Percentiles rank a stretch among this genome's conserved stretches.
Conservation (phyloP, 2,797 vertebrate species). For the Halcyon leucocephala region DNA sequence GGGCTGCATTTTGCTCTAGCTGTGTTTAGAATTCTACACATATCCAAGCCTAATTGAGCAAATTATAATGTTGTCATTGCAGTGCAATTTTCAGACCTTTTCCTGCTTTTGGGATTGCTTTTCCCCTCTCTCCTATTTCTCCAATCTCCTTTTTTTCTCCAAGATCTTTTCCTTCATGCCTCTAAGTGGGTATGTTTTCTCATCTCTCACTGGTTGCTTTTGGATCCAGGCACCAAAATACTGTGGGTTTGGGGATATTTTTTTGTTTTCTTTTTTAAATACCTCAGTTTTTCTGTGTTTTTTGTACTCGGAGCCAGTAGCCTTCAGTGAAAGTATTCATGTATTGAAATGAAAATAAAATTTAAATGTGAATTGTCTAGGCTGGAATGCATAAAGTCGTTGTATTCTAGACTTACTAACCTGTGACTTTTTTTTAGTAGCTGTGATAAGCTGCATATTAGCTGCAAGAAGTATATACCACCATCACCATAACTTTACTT, state of each 20-base stretch:
- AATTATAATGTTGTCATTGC: neutral
- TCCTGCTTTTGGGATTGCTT: neutral
- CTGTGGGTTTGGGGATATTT: neutral
- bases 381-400: neutral
- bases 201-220: neutral
- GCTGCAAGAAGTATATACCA: neutral
- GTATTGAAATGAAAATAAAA: slow-evolving; percentile 50
- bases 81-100: neutral
- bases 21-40: neutral
- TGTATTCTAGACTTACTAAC: neutral
- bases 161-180: neutral
- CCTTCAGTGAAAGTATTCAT: neutral
- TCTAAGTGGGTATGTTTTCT: neutral
- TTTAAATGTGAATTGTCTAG: slow-evolving; percentile 13
- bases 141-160: neutral
- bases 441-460: slow-evolving; percentile 41
- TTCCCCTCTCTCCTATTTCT: neutral
- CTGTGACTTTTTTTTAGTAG: slow-evolving; percentile 14
- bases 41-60: slow-evolving; percentile 5
- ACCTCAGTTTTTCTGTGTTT: neutral
- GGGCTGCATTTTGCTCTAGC: neutral
- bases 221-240: neutral
- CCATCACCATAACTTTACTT: neutral
- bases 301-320: neutral
- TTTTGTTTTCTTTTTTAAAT: neutral